Percentiles rank a stretch among this genome's conserved stretches.
Conservation (phyloP, 2,888 invertebrate species). For the Lithophane leautieri region DNA sequence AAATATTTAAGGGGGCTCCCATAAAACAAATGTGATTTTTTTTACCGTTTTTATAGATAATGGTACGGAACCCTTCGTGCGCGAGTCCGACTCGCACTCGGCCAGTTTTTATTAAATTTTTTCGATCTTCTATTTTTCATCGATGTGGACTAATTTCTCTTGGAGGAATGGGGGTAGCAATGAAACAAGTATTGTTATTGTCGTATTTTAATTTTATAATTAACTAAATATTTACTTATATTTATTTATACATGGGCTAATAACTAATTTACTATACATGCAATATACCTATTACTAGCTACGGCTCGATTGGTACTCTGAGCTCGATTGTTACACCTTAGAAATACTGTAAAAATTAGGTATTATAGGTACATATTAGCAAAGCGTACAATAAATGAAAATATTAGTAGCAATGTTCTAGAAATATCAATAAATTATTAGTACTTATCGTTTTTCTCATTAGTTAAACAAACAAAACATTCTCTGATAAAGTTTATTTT, state of each 20-base stretch:
- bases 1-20: too few species aligned
- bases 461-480: not conserved
- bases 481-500: not conserved
- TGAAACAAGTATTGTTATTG: constrained; percentile 4
- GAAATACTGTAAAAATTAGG: not conserved
- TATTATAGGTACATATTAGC: not conserved
- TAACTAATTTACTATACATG: not conserved
- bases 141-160: not conserved
- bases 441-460: not conserved
- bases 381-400: not conserved
- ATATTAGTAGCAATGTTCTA: not conserved
- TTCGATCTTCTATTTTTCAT: not conserved
- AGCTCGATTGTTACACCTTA: not conserved
- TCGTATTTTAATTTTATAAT: not conserved
- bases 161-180: not conserved
- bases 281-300: not conserved
- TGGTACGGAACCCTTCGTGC: too few species aligned
- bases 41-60: too few species aligned
- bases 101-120: not conserved
- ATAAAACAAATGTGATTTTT: too few species aligned
- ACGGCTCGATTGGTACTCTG: not conserved
- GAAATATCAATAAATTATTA: not conserved
- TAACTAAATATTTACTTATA: too few species aligned
- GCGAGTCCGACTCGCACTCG: too few species aligned
- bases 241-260: not conserved